Conservation (phyloP, 2,113 vertebrate genomes). For the Anhinga anhinga region DNA sequence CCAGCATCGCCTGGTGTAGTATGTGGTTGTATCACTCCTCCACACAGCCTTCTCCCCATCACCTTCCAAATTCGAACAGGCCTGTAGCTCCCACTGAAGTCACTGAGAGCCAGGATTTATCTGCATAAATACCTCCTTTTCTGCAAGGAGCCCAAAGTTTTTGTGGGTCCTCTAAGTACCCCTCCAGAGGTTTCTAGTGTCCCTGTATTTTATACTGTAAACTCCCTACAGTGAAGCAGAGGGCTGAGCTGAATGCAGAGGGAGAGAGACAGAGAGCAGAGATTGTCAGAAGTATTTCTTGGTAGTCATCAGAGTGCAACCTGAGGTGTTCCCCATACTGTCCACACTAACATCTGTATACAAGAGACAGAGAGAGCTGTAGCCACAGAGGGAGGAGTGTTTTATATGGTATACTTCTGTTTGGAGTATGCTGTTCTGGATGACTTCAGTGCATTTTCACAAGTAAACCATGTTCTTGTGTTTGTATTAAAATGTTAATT, state of each 20-base stretch:
- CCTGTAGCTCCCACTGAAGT: neutral
- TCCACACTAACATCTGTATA: neutral
- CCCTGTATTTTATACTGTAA: neutral
- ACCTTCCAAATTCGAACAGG: neutral
- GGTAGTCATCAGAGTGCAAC: neutral
- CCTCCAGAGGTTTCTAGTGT: neutral
- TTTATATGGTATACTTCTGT: constrained; percentile 41
- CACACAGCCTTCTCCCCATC: neutral
- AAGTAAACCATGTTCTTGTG: neutral
- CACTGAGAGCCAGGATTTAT: neutral
- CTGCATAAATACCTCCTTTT: neutral
- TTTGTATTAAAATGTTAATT: constrained; percentile 44
- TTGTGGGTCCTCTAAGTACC: neutral
- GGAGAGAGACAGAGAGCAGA: neutral
- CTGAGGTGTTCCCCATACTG: neutral
- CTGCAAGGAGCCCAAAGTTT: neutral
- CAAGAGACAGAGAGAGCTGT: constrained; percentile 15
- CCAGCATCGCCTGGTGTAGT: neutral
- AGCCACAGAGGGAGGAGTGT: neutral
- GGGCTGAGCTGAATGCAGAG: neutral
- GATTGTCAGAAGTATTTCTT: neutral
- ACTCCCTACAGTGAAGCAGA: neutral
- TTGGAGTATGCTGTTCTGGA: constrained; percentile 29
- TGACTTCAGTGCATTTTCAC: neutral
- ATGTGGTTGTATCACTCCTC: neutral